These are phyloP conservation scores for Balanococcus diminutus DNA, from an alignment of 2,888 invertebrate species.

Conservation along the genomic window DNA sequence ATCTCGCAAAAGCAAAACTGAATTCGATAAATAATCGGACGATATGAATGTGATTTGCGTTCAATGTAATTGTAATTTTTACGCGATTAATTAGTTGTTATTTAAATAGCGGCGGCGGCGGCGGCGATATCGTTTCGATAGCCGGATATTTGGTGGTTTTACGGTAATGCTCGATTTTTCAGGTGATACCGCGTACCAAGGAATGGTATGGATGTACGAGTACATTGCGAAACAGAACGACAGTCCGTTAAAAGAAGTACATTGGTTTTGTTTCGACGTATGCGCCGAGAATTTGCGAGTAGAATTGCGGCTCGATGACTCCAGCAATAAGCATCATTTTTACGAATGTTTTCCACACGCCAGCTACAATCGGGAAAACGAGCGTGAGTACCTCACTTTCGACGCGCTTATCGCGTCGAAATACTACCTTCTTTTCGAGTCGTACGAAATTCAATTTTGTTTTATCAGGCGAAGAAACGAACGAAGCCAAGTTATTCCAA, in stretches of 20 bases:
- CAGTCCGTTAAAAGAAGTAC: not conserved
- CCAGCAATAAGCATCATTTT: not conserved
- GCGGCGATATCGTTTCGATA: not conserved
- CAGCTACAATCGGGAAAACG: not conserved
- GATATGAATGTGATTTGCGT: not conserved
- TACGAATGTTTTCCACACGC: slow-evolving; percentile 17
- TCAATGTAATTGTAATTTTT: not conserved
- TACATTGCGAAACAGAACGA: not conserved
- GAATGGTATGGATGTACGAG: not conserved
- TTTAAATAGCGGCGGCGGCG: not conserved
- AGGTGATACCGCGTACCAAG: not conserved
- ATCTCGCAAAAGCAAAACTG: too few species aligned
- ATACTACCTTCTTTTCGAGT: not conserved
- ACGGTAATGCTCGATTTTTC: not conserved
- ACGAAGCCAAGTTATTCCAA: not conserved
- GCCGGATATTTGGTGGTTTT: not conserved
- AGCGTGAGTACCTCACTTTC: not conserved
- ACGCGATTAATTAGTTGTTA: not conserved
- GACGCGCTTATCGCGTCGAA: not conserved
- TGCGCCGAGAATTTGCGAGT: not conserved
- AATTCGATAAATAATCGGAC: too few species aligned
- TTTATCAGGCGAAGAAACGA: not conserved
- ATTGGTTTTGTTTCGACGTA: slow-evolving; percentile 29
- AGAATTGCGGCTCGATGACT: not conserved
- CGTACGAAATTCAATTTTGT: too few species aligned